Base-by-base conservation (phyloP, 1,140 invertebrate genomes). In the Dendroctonus valens region DNA sequence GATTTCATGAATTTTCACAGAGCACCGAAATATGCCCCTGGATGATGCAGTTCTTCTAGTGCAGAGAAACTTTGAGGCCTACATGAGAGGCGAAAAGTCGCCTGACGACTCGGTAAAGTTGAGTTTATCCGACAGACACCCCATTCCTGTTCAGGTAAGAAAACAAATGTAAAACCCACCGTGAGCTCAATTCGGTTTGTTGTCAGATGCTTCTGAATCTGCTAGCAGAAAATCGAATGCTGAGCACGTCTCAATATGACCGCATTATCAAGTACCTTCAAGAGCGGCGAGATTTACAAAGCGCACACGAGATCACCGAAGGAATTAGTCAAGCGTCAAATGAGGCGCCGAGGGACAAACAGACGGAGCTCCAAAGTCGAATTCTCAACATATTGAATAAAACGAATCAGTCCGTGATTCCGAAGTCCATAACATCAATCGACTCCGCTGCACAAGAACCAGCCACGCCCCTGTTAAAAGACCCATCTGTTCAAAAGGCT, bases 1-100 rank as follows among this genome's bases (percentile, higher is more conserved):
- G 7, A 51, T 11, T 39, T 39, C 3, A 55, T 44, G 8, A 8
- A 37, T 63, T 53, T 53, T 8, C 69, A 69, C 80, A 90, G 94
- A 96, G 77, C 94, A 97, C 76, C 86, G 94, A 69, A 96, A 97
- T 79, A 96, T 97, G 92, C 93, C 93, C 0, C 73, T 95, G n/a
- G 92, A 96, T 58, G 92, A 96, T 79, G 92, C 94, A 2, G 82
- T 96, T 60, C 84, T 83, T 64, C 81, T 96, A 46, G 83, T 97
- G 41, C 83, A 83, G 15, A 83, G 88, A 14, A 93, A 93, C 78
- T 96, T 92, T 79, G 86, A 88, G 57, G 85, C 85, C 58, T 92
- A 93, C 76, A 87, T 92, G 74, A 82, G 83, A 62, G 83, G 85
- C 11, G 85, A 85, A 50, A 83, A 81, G 2, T 55, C 57, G 5